These are phyloP conservation scores for Daktulosphaira vitifoliae DNA, from an alignment of 1,140 invertebrate genomes.

Conservation along the genomic window DNA sequence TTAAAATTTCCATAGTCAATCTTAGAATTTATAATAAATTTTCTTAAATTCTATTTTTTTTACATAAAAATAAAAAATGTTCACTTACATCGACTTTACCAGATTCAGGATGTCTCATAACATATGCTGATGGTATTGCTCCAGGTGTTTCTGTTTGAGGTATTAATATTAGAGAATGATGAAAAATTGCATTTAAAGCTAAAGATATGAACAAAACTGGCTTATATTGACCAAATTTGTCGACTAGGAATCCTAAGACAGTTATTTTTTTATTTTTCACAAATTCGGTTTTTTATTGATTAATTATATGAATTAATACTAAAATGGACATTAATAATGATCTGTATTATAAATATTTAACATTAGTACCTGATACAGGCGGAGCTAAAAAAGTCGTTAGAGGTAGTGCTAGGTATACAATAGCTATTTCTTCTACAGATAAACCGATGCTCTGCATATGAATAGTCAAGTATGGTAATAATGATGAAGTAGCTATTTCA, in stretches of 20 bases:
- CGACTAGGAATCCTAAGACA: constrained; percentile 62
- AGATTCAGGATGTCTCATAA: constrained; percentile 58
- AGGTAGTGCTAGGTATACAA: constrained; percentile 72
- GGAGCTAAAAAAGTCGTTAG: constrained; percentile 71
- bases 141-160: constrained; percentile 64
- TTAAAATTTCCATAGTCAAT: not conserved
- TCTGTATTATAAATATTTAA: no score
- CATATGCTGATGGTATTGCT: constrained; percentile 58
- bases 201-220: constrained; percentile 64
- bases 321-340: no score
- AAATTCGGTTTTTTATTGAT: no score
- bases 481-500: constrained; percentile 60
- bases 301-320: no score
- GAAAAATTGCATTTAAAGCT: constrained; percentile 59
- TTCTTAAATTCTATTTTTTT: no score
- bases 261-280: not conserved
- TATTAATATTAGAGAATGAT: constrained; percentile 61
- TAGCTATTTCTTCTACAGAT: constrained; percentile 70
- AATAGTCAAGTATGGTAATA: constrained; percentile 72
- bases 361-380: constrained; percentile 55
- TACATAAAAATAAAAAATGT: not conserved
- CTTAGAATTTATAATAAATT: no score
- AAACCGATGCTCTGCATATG: constrained; percentile 81
- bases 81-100: constrained; percentile 54
- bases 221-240: constrained; percentile 73